Base-by-base conservation (phyloP, 1,140 invertebrate genomes). In the Galleria mellonella region DNA sequence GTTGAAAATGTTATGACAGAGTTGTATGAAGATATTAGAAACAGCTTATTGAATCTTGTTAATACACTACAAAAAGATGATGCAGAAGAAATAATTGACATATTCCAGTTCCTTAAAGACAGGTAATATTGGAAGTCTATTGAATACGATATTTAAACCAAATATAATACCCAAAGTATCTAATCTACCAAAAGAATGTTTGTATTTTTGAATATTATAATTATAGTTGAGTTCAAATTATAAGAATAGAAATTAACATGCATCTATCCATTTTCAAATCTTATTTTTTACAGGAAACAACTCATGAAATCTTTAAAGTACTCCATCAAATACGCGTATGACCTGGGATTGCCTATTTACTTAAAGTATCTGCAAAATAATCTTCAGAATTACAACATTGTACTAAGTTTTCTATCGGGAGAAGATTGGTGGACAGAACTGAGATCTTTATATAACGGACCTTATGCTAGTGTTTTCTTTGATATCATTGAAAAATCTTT, bases 341-440 rank as follows among this genome's bases (percentile, higher is more conserved):
- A 87, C 6, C 55, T 87, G 0, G 59, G 71, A 7, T 31, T 82
- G 1, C 60, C 72, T 0, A 43, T 81, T 5, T 87, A 83, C 51
- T 54, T 87, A 10, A 72, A 83, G 49, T 87, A 83, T 44, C 47
- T 86, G 0, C 68, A 84, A 17, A 77, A 54, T 9, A 78, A 62
- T 35, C 14, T 87, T 0, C 57, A 72, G 30, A 64, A 81, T 27
- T 74, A 79, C 27, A 42, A 58, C 8, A 37, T 87, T 6, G 55
- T 79, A 2, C 12, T 82, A 0, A 65, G 55, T 17, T 85, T 87
- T 55, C 49, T 87, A 0, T 48, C 75, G 0, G 83, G 79, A 0
- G 63, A 57, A 0, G 63, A 87, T 44, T 87, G 86, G 86, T 87
- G 83, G 86, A 37, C 12, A 2, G 62, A 60, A 2, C 30, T 86